Percentiles rank a stretch among this genome's conserved stretches.
Conservation (phyloP, 1,140 invertebrate genomes). For the Drosophila subpulchrella region DNA sequence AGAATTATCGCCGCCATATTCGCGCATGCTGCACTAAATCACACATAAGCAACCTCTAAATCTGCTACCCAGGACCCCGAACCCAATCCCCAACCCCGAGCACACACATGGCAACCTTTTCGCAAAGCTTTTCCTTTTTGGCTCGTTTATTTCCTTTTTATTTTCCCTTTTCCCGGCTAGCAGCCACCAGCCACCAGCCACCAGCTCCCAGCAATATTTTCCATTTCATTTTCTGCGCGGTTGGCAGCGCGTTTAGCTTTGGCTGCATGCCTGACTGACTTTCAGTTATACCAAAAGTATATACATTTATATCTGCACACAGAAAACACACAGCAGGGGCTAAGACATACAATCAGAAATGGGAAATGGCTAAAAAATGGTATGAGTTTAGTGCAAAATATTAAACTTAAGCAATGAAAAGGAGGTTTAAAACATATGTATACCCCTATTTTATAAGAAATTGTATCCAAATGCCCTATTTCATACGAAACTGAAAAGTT, state of each 20-base stretch:
- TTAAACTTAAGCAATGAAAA: too few relatives aligned
- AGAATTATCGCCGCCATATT: constrained; percentile 85
- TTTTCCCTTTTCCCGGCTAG: constrained; percentile 51
- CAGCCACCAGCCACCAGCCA: too few relatives aligned
- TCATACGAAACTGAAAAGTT: too few relatives aligned
- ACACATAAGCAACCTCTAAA: constrained; percentile 85
- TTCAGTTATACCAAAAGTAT: constrained; percentile 39
- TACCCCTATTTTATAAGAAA: too few relatives aligned
- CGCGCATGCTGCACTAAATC: constrained; percentile 84
- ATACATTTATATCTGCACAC: constrained; percentile 24
- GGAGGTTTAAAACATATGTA: too few relatives aligned
- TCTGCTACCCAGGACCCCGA: constrained; percentile 68
- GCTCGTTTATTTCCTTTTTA: constrained; percentile 79
- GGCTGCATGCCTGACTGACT: constrained; percentile 71
- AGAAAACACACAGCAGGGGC: not conserved
- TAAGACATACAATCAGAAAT: not conserved
- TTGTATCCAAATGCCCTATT: too few relatives aligned
- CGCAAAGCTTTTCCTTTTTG: constrained; percentile 74
- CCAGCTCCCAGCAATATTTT: constrained; percentile 65
- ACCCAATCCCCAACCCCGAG: not conserved
- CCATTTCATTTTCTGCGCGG: constrained; percentile 81
- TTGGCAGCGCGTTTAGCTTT: constrained; percentile 68
- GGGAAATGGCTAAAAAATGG: too few relatives aligned
- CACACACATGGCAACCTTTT: constrained; percentile 55
- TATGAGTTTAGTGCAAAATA: too few relatives aligned